phyloP scores from a whole-genome alignment of 2,113 vertebrate species.

The Ovibos moschatus region DNA sequence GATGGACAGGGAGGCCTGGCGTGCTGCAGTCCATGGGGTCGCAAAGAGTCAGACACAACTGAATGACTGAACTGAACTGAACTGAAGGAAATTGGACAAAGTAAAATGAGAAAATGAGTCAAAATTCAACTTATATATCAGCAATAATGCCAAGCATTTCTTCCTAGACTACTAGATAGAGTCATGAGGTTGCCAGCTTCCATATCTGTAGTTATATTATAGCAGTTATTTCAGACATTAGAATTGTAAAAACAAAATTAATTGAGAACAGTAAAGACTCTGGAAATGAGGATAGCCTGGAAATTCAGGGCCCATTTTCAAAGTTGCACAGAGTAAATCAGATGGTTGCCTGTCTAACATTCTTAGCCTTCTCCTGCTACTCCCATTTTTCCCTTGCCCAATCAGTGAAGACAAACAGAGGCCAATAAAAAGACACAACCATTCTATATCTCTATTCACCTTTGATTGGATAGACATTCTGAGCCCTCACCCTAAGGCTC shows the following conservation, averaged over 20 bases:
- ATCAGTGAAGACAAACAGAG: neutral
- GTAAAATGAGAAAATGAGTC: conserved; percentile 6
- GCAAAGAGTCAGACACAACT: rapidly evolving
- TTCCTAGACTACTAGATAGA: neutral
- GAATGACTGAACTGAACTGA: neutral
- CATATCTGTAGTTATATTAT: neutral
- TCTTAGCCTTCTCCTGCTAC: neutral
- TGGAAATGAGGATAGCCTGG: neutral
- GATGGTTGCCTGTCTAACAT: neutral
- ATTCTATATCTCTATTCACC: neutral
- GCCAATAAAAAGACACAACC: neutral
- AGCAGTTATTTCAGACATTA: neutral
- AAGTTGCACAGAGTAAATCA: neutral
- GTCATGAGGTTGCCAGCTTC: neutral
- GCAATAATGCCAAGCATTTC: neutral
- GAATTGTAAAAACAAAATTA: neutral
- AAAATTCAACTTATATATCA: neutral
- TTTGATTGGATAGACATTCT: neutral
- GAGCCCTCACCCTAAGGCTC: neutral
- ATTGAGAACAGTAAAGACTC: neutral
- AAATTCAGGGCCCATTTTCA: neutral
- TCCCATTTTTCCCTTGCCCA: neutral
- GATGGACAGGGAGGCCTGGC: neutral
- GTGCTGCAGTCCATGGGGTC: neutral
- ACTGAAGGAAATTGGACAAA: neutral